Evolutionary conservation across 2,113 vertebrate species (phyloP).

Genomic region (Pomatostomus ruficeps): DNA sequence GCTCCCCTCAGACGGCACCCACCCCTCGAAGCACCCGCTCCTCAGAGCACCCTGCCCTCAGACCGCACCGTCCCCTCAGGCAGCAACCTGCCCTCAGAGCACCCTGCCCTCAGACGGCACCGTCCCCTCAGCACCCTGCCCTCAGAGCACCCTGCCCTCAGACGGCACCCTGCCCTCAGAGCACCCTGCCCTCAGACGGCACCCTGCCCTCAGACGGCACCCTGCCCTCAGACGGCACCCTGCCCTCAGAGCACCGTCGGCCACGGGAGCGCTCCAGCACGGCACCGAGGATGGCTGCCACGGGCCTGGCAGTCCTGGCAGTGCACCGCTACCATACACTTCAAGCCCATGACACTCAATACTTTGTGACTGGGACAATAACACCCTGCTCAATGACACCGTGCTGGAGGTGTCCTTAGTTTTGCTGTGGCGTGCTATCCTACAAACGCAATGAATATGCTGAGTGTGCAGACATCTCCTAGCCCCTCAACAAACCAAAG

Average conservation of each 20-base stretch:
- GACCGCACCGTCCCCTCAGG: rapidly evolving
- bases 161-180: too few species aligned
- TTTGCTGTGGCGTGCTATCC: neutral
- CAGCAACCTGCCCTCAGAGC: too few species aligned
- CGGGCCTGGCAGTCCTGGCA: neutral
- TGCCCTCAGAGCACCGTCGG: rapidly evolving
- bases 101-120: too few species aligned
- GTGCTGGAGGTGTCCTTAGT: neutral
- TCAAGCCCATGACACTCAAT: too few species aligned
- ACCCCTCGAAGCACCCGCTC: too few species aligned
- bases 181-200: too few species aligned
- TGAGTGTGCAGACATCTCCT: neutral
- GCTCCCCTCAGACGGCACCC: too few species aligned
- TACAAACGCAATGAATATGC: neutral
- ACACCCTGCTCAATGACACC: too few species aligned
- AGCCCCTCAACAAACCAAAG: neutral
- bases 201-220: too few species aligned
- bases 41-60: too few species aligned
- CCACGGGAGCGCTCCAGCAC: rapidly evolving
- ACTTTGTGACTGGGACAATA: neutral
- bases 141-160: too few species aligned
- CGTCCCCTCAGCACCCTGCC: rapidly evolving
- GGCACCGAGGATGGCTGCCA: rapidly evolving
- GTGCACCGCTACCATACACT: rapidly evolving
- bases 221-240: neutral